Base-by-base conservation (phyloP, 1,140 invertebrate genomes). In the Caenorhabditis latens region DNA sequence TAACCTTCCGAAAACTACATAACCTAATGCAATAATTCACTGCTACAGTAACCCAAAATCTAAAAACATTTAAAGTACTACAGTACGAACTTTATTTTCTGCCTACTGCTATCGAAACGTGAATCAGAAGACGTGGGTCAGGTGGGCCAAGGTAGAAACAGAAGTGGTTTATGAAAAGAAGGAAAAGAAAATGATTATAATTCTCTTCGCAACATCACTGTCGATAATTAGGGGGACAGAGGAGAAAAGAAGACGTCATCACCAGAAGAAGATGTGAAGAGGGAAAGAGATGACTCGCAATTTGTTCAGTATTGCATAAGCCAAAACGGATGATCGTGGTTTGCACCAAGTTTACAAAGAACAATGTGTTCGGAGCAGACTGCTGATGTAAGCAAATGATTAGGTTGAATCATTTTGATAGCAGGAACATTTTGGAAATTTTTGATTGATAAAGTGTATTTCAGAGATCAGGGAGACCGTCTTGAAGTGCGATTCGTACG, bases 271-370 rank as follows among this genome's bases (percentile, higher is more conserved):
- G 32, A 32, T 32, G 32, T 32, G 32, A 32, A 32, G 32, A 2
- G 0, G 32, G 32, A 32, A 32, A 2, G 32, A 32, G 71, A 79
- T 79, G 71, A 79, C 24, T 79, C 8, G 4, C 71, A 50, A 24
- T 79, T 21, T 50, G 46, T 53, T 79, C 46, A 79, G 50, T 79
- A 79, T 79, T 79, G 71, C 71, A 79, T 79, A 79, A 79, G 71
- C 71, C 71, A 50, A n/a, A 16, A n/a, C 6, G 19, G 32, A 32
- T 32, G 0, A 55, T 55, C 53, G 53, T n/a, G 58, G 14, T 61
- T n/a, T 61, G 58, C 58, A 61, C 21, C 58, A 61, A 61, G 58
- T 61, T 61, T 53, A 32, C 16, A 16, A 53, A 61, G 21, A 19
- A 61, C 16, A 61, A 19, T n/a, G 58, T 19, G 58, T n/a, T n/a